Evolutionary conservation across 2,113 vertebrate species (phyloP).

Genomic region (Dendropsophus ebraccatus): DNA sequence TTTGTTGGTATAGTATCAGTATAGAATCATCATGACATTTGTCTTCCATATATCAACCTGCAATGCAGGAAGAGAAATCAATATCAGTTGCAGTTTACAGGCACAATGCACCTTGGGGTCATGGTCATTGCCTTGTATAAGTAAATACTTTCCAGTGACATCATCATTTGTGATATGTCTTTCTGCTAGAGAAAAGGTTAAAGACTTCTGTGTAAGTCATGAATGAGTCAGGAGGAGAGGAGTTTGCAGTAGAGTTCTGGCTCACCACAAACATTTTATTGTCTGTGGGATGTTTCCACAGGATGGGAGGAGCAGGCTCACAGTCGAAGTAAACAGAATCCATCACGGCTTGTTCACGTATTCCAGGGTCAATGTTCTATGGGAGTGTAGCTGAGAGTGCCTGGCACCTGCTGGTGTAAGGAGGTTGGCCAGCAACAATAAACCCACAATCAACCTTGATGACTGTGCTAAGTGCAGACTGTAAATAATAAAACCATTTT

Average conservation of each 20-base stretch:
- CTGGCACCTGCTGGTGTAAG: conserved; percentile 81
- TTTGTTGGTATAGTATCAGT: neutral
- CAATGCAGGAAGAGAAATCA: neutral
- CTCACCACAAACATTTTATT: conserved; percentile 78
- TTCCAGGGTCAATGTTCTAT: conserved; percentile 70
- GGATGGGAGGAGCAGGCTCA: conserved; percentile 67
- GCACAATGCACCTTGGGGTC: neutral
- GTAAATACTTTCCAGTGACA: neutral
- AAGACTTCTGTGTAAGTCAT: conserved; percentile 69
- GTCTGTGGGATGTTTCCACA: conserved; percentile 72
- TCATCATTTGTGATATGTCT: conserved; percentile 1
- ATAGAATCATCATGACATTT: neutral
- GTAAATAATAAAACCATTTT: conserved; percentile 69
- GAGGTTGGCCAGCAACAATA: conserved; percentile 71
- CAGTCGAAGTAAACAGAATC: conserved; percentile 67
- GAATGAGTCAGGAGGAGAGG: conserved; percentile 78
- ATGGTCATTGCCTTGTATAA: neutral
- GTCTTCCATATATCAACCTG: neutral
- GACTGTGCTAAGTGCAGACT: conserved; percentile 69
- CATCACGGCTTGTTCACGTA: conserved; percentile 71
- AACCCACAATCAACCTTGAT: conserved; percentile 68
- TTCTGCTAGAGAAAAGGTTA: conserved; percentile 67
- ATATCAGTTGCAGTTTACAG: neutral
- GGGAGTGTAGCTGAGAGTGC: conserved; percentile 72
- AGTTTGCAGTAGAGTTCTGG: conserved; percentile 72